phyloP scores from a whole-genome alignment of 2,113 vertebrate genomes.

The Monopterus albus region DNA sequence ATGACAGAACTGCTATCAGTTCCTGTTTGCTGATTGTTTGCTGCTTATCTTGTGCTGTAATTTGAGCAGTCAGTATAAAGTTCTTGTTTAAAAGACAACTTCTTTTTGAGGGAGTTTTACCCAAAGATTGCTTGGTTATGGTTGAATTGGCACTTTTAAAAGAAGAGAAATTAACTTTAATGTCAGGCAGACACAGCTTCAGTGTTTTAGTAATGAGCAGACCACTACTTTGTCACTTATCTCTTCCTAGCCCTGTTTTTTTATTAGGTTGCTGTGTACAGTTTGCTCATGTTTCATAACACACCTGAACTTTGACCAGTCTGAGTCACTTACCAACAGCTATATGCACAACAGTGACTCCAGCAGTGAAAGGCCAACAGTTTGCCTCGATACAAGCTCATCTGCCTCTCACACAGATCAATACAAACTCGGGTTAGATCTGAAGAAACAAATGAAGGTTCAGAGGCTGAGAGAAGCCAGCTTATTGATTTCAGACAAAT shows the following conservation, averaged over 20 bases:
- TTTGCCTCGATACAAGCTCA: not conserved
- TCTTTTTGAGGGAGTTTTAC: not conserved
- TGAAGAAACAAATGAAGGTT: conserved; percentile 61
- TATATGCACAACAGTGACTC: conserved; percentile 43
- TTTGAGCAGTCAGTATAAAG: not conserved
- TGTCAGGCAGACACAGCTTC: no score
- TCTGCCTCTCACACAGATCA: conserved; percentile 55
- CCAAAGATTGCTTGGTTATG: not conserved
- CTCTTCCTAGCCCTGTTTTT: not conserved
- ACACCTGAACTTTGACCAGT: conserved; percentile 49
- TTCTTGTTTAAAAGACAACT: not conserved
- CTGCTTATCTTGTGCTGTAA: not conserved
- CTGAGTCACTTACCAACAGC: conserved; percentile 36
- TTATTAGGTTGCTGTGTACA: conserved; percentile 7
- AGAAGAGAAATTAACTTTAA: not conserved
- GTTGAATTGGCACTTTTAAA: no score
- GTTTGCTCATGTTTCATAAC: conserved; percentile 11
- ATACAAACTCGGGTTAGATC: conserved; percentile 57
- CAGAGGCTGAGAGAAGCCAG: conserved; percentile 22
- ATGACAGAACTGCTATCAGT: not conserved
- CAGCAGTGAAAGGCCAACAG: conserved; percentile 4
- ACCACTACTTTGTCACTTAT: not conserved
- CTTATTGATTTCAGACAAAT: conserved; percentile 61
- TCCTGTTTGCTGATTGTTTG: conserved; percentile 7
- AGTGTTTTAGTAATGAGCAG: no score